Percentiles rank a stretch among this genome's conserved stretches.
Evolutionary conservation across 2,113 vertebrate species (phyloP).

Genomic region (Mormoops blainvillei): DNA sequence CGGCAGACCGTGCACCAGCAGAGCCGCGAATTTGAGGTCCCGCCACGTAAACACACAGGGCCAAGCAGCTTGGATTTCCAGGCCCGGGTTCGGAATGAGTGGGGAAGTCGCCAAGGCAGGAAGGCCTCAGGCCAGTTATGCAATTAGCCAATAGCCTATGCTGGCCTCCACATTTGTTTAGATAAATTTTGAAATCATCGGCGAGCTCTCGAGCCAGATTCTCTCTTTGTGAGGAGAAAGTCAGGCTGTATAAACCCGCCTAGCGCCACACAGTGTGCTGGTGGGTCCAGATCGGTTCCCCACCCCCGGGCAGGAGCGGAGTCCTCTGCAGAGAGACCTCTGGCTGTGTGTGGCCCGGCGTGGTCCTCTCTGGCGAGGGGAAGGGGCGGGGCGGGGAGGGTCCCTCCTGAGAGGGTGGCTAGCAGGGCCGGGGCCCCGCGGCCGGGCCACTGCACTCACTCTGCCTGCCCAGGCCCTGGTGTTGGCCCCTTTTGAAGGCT

Average conservation of each 20-base stretch:
- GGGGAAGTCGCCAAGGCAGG: slow-evolving; percentile 14
- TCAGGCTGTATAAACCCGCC: slow-evolving; percentile 1
- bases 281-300: not conserved
- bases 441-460: not conserved
- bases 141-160: slow-evolving; percentile 40
- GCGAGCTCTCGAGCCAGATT: slow-evolving; percentile 23
- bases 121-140: slow-evolving; percentile 46
- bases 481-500: not conserved
- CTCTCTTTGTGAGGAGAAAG: not conserved
- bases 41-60: not conserved
- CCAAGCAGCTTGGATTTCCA: slow-evolving; percentile 7
- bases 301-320: not conserved
- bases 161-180: slow-evolving; percentile 22
- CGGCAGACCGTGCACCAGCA: not conserved
- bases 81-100: not conserved
- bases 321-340: not conserved
- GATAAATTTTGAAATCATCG: slow-evolving; percentile 60
- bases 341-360: slow-evolving; percentile 39
- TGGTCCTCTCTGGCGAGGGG: not conserved
- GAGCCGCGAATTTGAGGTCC: not conserved
- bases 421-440: not conserved
- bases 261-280: not conserved
- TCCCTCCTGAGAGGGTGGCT: not conserved
- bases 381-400: not conserved
- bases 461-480: not conserved